These are phyloP conservation scores for Bombus terrestris DNA, from an alignment of 1,140 invertebrate species.

Conservation along the genomic window DNA sequence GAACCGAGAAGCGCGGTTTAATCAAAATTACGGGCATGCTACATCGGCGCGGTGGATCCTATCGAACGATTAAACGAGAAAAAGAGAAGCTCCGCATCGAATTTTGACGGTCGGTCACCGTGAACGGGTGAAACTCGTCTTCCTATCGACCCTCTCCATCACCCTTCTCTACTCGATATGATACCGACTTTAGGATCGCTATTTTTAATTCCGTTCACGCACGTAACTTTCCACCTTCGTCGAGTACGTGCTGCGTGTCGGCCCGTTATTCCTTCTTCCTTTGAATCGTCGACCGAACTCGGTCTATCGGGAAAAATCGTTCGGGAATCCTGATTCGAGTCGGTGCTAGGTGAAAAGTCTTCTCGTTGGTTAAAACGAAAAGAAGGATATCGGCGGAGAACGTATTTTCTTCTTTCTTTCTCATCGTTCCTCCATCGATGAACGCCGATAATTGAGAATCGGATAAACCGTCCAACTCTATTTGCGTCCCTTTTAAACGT, in stretches of 20 bases:
- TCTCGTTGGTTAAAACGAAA: not conserved
- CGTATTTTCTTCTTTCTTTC: not conserved
- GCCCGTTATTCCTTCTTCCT: not conserved
- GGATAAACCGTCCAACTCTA: constrained; percentile 10
- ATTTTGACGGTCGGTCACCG: too few species aligned
- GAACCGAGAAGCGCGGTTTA: not conserved
- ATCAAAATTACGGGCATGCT: not conserved
- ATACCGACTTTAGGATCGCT: not conserved
- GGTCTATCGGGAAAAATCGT: constrained; percentile 1
- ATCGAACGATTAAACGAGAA: constrained; percentile 39
- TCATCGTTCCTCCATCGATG: not conserved
- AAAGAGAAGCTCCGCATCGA: not conserved
- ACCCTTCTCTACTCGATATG: too few species aligned
- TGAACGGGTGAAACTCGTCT: too few species aligned
- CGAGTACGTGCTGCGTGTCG: not conserved
- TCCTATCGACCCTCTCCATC: too few species aligned
- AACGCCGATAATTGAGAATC: constrained; percentile 33
- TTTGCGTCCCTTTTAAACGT: not conserved
- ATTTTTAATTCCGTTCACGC: constrained; percentile 19
- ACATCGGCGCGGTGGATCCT: not conserved
- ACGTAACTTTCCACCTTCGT: constrained; percentile 21
- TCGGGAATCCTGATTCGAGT: not conserved
- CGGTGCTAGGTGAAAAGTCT: not conserved
- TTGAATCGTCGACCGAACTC: not conserved
- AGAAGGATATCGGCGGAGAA: not conserved